A percentile compares a stretch with the other conserved stretches of the same genome.
phyloP scores from a whole-genome alignment of 2,113 vertebrate species.

The Daubentonia madagascariensis region DNA sequence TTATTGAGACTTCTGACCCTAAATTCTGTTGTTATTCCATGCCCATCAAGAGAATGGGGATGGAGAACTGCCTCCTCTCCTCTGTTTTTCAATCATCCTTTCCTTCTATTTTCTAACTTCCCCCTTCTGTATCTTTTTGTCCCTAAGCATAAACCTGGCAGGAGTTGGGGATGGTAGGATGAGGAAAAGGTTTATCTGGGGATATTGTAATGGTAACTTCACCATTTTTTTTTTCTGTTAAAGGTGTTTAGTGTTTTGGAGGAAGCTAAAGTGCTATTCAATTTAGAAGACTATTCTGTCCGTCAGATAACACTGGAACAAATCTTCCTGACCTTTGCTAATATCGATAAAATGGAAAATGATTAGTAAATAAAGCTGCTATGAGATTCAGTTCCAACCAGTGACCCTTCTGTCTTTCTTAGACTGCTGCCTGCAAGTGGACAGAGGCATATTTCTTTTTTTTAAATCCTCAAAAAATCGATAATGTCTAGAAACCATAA shows the following conservation, averaged over 20 bases:
- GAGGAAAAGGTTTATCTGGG: not conserved
- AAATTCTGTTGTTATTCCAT: not conserved
- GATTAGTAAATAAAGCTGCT: not conserved
- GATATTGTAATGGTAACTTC: not conserved
- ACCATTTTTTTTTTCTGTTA: not conserved
- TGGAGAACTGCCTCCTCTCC: not conserved
- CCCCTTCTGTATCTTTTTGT: not conserved
- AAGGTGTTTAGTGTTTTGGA: slow-evolving; percentile 95
- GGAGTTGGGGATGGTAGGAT: not conserved
- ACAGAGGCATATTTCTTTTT: not conserved
- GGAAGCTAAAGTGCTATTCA: slow-evolving; percentile 94
- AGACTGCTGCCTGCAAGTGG: not conserved
- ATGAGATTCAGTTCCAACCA: not conserved
- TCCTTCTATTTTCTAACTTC: not conserved
- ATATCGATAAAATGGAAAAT: not conserved
- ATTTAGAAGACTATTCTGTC: slow-evolving; percentile 93
- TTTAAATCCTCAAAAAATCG: too few relatives aligned
- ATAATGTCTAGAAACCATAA: too few relatives aligned
- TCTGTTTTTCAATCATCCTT: not conserved
- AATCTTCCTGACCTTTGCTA: slow-evolving; percentile 91
- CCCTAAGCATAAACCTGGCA: not conserved
- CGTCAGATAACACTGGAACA: slow-evolving; percentile 96
- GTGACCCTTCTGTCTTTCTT: not conserved
- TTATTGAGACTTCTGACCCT: not conserved
- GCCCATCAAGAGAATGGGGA: not conserved